Evolutionary conservation across 2,113 vertebrate species (phyloP).

Genomic region (Hippocampus zosterae): DNA sequence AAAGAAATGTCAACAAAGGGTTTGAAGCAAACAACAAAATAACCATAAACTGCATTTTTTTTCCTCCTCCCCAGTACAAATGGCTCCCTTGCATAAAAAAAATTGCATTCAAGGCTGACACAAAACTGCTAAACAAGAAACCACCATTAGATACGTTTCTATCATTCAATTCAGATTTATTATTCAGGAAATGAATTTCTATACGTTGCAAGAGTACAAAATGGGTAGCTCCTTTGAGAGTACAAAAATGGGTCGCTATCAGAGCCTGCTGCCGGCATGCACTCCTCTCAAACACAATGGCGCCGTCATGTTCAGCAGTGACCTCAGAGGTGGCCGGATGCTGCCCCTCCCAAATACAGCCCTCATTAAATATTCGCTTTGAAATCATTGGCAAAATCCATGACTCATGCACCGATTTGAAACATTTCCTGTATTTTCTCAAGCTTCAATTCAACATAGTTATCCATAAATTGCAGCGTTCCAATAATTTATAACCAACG

Average conservation of each 20-base stretch:
- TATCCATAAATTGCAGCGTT: neutral
- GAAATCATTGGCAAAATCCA: neutral
- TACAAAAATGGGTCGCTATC: neutral
- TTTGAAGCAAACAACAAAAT: too few relatives aligned
- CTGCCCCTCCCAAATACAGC: neutral
- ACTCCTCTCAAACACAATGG: conserved; percentile 9
- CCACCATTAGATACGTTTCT: too few relatives aligned
- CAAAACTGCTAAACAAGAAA: too few relatives aligned
- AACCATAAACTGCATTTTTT: too few relatives aligned
- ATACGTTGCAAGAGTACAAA: too few relatives aligned
- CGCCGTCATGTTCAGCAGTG: conserved; percentile 5
- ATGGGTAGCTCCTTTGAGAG: too few relatives aligned
- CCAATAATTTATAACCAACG: neutral
- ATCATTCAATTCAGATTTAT: too few relatives aligned
- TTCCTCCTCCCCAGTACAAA: too few relatives aligned
- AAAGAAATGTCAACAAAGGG: too few relatives aligned
- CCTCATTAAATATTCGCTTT: neutral
- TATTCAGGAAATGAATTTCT: too few relatives aligned
- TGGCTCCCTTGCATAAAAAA: too few relatives aligned
- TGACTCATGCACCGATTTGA: neutral
- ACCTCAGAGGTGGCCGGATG: conserved; percentile 1
- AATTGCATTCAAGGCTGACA: too few relatives aligned
- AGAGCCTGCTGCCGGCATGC: neutral
- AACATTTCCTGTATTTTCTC: neutral
- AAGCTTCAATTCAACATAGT: neutral